Base-by-base conservation (phyloP, 2,797 vertebrate genomes). In the Thripadectes ignobilis region DNA sequence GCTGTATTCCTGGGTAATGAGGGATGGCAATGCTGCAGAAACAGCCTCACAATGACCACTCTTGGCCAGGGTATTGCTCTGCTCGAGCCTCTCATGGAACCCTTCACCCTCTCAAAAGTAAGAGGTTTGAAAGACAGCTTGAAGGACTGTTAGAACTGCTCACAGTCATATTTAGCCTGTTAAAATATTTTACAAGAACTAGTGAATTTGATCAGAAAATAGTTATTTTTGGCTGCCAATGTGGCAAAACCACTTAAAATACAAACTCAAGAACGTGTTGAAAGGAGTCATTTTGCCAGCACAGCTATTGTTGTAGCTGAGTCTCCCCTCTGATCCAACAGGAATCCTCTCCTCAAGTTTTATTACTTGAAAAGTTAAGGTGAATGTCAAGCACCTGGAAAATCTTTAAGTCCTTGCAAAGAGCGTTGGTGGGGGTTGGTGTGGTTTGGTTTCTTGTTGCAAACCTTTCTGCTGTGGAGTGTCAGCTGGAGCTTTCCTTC, bases 201-300 rank as follows among this genome's bases (percentile, higher is more conserved):
- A 63, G 80, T 67, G 80, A 92, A 93, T 95, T 96, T 90, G 93
- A 95, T 95, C 76, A 90, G 82, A 95, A 93, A 96, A 94, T 62
- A 90, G 92, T 73, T 93, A 78, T 85, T 92, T 96, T 94, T 97
- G 92, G 95, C 94, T 93, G 83, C 61, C 83, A 65, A 54, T 20
- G 89, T 94, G 93, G 85, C 89, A 96, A 97, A 96, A 61, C 89
- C 88, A 94, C 87, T 94, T 94, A 92, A 93, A 95, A 84, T 73
- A 36, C 85, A 82, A 90, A 82, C 45, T 96, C 51, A 82, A 76
- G 83, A 94, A 90, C 7, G 85, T 88, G 91, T 90, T 92, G 92
- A 94, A 97, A 95, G 88, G 77, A 73, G 34, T 57, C 1, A 5
- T 34, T 85, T 94, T 93, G 89, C 96, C 92, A 92, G 71, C 3